phyloP scores from a whole-genome alignment of 2,113 vertebrate genomes.

The Tragulus kanchil region DNA sequence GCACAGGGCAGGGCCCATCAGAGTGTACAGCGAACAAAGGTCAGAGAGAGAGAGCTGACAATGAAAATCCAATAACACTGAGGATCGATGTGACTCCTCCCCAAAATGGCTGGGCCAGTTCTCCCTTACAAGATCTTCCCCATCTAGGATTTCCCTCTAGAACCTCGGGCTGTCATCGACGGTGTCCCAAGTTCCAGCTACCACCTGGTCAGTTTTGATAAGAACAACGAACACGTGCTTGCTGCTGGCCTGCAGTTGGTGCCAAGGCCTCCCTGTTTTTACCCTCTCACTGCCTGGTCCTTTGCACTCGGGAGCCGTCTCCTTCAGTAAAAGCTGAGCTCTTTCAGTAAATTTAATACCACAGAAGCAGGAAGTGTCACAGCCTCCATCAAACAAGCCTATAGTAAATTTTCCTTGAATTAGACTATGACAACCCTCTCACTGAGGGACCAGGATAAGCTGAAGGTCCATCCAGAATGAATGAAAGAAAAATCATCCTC shows the following conservation, averaged over 20 bases:
- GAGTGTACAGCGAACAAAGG: neutral
- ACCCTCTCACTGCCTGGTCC: neutral
- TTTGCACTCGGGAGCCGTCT: neutral
- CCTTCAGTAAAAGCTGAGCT: neutral
- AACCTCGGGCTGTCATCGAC: neutral
- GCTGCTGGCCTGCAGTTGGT: neutral
- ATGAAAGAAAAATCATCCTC: neutral
- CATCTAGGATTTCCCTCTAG: neutral
- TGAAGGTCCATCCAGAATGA: neutral
- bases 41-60: neutral
- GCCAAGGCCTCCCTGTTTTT: neutral
- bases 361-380: neutral
- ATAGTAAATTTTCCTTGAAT: neutral
- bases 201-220: neutral
- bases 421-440: conserved; percentile 16
- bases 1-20: neutral
- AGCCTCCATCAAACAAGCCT: neutral
- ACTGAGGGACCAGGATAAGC: neutral
- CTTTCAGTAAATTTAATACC: neutral
- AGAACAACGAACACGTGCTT: neutral
- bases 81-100: neutral
- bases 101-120: neutral
- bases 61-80: neutral
- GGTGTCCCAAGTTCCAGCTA: neutral
- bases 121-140: neutral